Base-by-base conservation (phyloP, 2,888 invertebrate species). In the Caradrina kadenii region DNA sequence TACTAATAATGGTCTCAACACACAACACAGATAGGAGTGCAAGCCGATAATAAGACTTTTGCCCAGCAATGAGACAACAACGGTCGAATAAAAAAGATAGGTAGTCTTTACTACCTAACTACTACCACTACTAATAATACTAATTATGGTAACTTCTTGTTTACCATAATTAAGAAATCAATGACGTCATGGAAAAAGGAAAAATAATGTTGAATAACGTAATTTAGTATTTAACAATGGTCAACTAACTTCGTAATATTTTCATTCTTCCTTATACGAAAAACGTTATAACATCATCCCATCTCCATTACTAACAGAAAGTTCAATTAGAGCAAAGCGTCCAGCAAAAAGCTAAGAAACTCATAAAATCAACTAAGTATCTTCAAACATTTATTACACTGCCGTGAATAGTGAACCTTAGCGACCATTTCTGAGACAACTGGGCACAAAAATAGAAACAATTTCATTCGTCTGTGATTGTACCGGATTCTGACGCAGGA, bases 321-420 rank as follows among this genome's bases (percentile, higher is more conserved):
- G 62, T 79, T 79, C 53, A 73, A 73, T 79, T 79, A 73, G 31
- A 49, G 42, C 35, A 62, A 49, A 73, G 49, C 22, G 39, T 55
- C 22, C 10, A 60, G 49, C 49, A 73, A 62, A 72, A 73, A 73
- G 54, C 17, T 42, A 78, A 70, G 21, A 76, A n/a, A 73, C 19
- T 54, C 54, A 50, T 72, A 22, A 72, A 72, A 19, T 60, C 31
- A 61, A 60, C 48, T 59, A 61, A 79, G 53, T 10, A 72, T 73
- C 72, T 49, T 72, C 7, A 55, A 79, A 73, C 73, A 49, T 78
- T 71, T 70, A 70, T 54, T 60, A 61, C 72, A 31, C 72, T 60
- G 54, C 79, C 49, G 79, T 78, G 62, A 61, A 73, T 35, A 61
- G 73, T 73, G 63, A 17, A 54, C 73, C 73, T 73, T 79, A 72